Evolutionary conservation across 1,140 invertebrate genomes (phyloP), one percentile per base, ranked within the genome.

Genomic region (Lycorma delicatula): DNA sequence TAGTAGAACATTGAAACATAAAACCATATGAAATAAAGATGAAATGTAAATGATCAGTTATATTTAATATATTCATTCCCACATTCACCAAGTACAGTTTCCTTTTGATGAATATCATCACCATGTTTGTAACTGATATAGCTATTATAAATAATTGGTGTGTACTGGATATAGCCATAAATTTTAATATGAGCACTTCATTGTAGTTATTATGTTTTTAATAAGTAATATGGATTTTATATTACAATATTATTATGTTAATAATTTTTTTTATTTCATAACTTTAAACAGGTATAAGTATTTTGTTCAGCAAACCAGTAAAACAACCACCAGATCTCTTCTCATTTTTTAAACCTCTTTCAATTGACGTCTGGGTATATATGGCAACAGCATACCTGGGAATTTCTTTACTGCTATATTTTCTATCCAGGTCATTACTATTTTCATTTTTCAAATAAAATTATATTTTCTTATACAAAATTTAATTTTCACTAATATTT

Each of bases 301-400:
- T 93, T 66, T 66, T 93, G 6, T 89, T 83, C 67, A 81, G 79
- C 1, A 87, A 86, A 67, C 80, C 86, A 0, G 75, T 79, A 20
- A 81, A 82, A 54, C 81, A 85, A 63, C 76, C 81, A 3, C 81
- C 84, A 0, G 79, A 88, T 67, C 71, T 95, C 1, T 90, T 95
- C 72, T 88, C 89, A 0, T 96, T 97, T 68, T 74, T 93, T 47
- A 83, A 83, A 13, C 93, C 93, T 1, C 82, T 97, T 56, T 91
- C 90, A 2, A 74, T 88, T 7, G 86, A 92, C 66, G 93, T 97
- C 13, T 97, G 93, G 93, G 82, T 96, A 60, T 93, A 90, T 71
- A 92, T 93, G 82, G 85, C 84, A 0, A 86, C 87, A 0, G 89
- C 91, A 9, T 95, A 91, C 71, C 74, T 96, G 31, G 83, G 84